Conservation (phyloP, 2,797 vertebrate species). For the Xiphorhynchus erythropygius region DNA sequence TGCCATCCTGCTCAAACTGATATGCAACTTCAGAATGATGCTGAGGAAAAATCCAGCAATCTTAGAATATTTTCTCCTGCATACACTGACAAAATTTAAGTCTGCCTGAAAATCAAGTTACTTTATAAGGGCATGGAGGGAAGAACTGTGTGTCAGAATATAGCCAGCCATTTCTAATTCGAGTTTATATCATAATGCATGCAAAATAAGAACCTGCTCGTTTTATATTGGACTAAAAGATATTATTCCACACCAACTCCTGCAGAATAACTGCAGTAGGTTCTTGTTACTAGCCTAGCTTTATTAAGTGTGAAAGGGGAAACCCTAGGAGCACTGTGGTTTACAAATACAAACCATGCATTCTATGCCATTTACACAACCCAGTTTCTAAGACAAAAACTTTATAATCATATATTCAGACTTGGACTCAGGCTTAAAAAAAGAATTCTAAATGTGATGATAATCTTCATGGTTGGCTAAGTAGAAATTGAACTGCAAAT, state of each 20-base stretch:
- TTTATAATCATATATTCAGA: background rate
- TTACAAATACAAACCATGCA: background rate
- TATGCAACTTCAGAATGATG: background rate
- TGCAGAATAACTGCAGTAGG: background rate
- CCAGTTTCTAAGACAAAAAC: background rate
- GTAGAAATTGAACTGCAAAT: background rate
- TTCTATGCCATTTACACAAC: background rate
- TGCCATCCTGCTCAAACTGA: background rate
- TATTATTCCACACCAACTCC: background rate
- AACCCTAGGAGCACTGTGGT: background rate
- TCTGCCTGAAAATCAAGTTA: slow-evolving; percentile 1
- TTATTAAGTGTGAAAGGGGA: background rate
- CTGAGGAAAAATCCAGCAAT: background rate
- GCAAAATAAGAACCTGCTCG: background rate
- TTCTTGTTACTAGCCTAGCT: background rate
- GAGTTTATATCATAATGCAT: background rate
- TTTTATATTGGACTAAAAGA: slow-evolving; percentile 23
- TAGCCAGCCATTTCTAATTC: background rate
- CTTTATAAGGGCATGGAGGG: background rate
- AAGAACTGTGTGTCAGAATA: background rate
- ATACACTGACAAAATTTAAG: background rate
- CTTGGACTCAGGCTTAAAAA: background rate
- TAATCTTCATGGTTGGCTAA: background rate
- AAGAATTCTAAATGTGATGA: background rate
- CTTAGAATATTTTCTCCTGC: background rate